Evolutionary conservation across 2,113 vertebrate genomes (phyloP).

Genomic region (Piaya cayana): DNA sequence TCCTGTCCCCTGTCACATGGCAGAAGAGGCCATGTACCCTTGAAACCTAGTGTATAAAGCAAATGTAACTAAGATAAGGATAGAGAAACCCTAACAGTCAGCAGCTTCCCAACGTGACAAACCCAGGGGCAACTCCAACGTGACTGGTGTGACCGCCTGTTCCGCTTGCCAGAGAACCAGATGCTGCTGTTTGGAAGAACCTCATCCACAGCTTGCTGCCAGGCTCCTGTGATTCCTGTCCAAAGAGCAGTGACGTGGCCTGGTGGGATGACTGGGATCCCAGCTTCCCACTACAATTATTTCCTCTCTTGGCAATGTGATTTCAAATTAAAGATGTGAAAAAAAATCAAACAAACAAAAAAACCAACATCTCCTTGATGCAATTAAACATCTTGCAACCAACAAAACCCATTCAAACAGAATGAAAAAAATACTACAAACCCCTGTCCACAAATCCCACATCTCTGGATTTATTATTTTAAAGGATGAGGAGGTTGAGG

Average conservation of each 20-base stretch:
- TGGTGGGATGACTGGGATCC: conserved; percentile 58
- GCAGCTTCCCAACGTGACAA: conserved; percentile 46
- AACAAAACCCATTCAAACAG: rapidly evolving
- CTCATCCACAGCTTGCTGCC: conserved; percentile 75
- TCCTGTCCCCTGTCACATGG: too few species aligned
- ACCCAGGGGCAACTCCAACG: conserved; percentile 56
- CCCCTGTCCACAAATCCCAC: rapidly evolving
- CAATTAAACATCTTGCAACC: neutral
- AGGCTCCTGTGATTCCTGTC: conserved; percentile 75
- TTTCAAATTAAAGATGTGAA: conserved; percentile 10
- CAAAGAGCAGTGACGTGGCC: conserved; percentile 58
- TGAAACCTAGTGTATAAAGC: neutral
- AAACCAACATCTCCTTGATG: neutral
- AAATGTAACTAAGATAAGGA: neutral
- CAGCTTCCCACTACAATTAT: conserved; percentile 5
- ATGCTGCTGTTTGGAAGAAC: conserved; percentile 79
- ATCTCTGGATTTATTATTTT: neutral
- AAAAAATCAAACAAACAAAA: neutral
- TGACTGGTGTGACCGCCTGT: conserved; percentile 26
- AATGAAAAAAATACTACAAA: neutral
- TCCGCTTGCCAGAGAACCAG: conserved; percentile 79
- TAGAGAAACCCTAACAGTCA: conserved; percentile 12
- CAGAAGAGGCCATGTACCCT: too few species aligned
- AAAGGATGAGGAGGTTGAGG: neutral
- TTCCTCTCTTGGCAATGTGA: neutral